Conservation (phyloP, 2,888 invertebrate genomes). For the Andrena hattorfiana region DNA sequence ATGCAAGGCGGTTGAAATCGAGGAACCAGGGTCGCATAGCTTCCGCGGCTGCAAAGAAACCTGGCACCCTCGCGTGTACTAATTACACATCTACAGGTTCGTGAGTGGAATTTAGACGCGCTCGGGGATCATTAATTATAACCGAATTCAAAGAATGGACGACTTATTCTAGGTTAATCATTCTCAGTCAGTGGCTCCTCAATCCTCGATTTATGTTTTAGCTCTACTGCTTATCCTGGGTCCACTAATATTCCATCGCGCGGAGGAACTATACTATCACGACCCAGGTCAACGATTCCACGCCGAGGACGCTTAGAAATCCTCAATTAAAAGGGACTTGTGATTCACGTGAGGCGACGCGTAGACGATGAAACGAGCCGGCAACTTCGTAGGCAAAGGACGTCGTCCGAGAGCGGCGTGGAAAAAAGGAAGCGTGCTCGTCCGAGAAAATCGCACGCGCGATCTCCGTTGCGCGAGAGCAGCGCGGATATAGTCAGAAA, state of each 20-base stretch:
- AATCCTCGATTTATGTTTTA: no score
- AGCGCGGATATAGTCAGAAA: conserved; percentile 20
- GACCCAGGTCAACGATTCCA: conserved; percentile 34
- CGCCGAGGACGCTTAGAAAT: conserved; percentile 38
- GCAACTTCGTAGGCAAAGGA: conserved; percentile 33
- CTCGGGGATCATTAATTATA: no score
- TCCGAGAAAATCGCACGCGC: conserved; percentile 50
- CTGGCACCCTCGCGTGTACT: no score
- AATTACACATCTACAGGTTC: no score
- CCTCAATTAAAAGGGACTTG: conserved; percentile 53
- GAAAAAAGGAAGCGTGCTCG: conserved; percentile 52
- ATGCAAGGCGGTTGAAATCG: background rate
- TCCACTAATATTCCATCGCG: no score
- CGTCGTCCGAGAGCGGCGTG: conserved; percentile 52
- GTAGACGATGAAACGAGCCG: conserved; percentile 37
- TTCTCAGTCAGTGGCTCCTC: no score
- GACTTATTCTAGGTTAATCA: no score
- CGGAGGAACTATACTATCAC: background rate
- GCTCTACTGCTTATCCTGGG: no score
- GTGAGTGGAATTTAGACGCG: no score
- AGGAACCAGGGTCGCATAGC: background rate
- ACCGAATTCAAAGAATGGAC: no score
- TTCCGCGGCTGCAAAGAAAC: no score
- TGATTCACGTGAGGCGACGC: conserved; percentile 32
- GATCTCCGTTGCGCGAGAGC: conserved; percentile 29